Conservation (phyloP, 2,113 vertebrate genomes). For the Zosterops hypoxanthus region DNA sequence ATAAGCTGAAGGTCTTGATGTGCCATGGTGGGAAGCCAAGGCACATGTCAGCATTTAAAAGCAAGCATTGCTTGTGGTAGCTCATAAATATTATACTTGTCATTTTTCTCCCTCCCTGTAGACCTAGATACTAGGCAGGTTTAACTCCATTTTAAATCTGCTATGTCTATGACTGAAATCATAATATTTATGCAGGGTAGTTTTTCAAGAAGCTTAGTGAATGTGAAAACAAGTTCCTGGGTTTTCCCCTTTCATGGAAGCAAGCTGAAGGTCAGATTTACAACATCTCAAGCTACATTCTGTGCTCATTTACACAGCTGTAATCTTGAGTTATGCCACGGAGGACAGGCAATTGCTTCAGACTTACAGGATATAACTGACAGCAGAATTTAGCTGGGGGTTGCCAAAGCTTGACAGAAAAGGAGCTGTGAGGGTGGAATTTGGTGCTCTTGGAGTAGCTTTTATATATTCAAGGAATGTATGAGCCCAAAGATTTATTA, state of each 20-base stretch:
- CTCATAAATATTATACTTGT: not conserved
- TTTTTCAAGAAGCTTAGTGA: constrained; percentile 44
- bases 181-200: constrained; percentile 50
- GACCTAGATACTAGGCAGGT: not conserved
- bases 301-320: constrained; percentile 48
- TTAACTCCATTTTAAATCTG: not conserved
- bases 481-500: constrained; percentile 71
- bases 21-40: not conserved
- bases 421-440: not conserved
- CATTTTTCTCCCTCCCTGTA: not conserved
- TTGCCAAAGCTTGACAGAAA: constrained; percentile 17
- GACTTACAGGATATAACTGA: constrained; percentile 33
- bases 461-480: constrained; percentile 34
- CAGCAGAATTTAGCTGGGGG: constrained; percentile 11
- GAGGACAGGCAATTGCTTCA: constrained; percentile 30
- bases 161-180: constrained; percentile 3
- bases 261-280: constrained; percentile 63
- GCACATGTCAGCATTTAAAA: not conserved
- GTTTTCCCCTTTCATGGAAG: constrained; percentile 44
- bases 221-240: constrained; percentile 37
- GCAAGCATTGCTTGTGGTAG: not conserved
- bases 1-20: not conserved
- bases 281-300: constrained; percentile 30
- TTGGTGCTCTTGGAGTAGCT: constrained; percentile 33
- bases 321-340: constrained; percentile 53